phyloP scores from a whole-genome alignment of 2,797 vertebrate species.

The Helarctos malayanus region DNA sequence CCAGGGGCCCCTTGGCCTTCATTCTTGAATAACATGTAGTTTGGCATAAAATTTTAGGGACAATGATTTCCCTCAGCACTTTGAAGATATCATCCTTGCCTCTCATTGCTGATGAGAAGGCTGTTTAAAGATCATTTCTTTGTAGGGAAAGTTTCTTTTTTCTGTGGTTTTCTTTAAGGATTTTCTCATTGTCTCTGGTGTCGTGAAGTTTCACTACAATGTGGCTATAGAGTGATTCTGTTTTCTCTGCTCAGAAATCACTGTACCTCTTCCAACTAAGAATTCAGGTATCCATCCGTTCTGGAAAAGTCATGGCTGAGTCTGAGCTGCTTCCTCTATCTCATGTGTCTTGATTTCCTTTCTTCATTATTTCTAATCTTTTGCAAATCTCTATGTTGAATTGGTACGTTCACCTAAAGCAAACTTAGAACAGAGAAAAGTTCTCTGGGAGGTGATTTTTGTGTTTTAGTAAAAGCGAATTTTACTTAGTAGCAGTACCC shows the following conservation, averaged over 20 bases:
- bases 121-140: constrained; percentile 46
- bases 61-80: neutral
- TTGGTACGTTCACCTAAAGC: neutral
- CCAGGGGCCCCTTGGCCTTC: neutral
- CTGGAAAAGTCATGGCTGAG: neutral
- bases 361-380: neutral
- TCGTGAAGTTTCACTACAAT: constrained; percentile 11
- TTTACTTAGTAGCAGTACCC: constrained; percentile 21
- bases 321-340: neutral
- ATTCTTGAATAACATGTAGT: neutral
- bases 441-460: neutral
- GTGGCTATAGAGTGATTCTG: neutral
- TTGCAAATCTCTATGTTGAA: neutral
- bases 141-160: constrained; percentile 58
- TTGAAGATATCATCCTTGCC: neutral
- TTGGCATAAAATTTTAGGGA: neutral
- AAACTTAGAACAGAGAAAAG: constrained; percentile 22
- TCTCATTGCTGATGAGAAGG: neutral
- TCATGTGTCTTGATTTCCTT: neutral
- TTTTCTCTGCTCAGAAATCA: constrained; percentile 48
- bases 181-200: constrained; percentile 64
- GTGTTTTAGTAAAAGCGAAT: constrained; percentile 27
- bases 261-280: neutral
- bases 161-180: constrained; percentile 73
- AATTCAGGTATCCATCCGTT: neutral